Conservation (phyloP, 2,888 invertebrate species). For the Aporophyla lueneburgensis region DNA sequence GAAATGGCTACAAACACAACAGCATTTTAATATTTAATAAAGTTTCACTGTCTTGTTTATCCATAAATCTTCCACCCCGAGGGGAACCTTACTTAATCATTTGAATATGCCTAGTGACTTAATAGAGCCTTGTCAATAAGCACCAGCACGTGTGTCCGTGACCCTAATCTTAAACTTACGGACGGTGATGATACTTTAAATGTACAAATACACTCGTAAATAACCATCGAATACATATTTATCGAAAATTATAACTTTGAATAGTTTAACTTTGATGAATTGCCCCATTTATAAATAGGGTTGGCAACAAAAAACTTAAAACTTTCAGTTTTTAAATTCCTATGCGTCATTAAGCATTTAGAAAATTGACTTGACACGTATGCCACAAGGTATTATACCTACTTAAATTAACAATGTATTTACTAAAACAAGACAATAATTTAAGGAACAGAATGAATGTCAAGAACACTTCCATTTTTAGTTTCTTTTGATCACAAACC, state of each 20-base stretch:
- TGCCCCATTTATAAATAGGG: not conserved
- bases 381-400: not conserved
- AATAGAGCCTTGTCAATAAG: slow-evolving; percentile 25
- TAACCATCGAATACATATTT: slow-evolving; percentile 32
- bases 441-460: slow-evolving; percentile 1
- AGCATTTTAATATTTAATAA: not conserved
- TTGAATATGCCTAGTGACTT: slow-evolving; percentile 1
- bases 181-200: slow-evolving; percentile 2
- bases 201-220: slow-evolving; percentile 32
- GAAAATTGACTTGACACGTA: not conserved
- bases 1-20: not conserved
- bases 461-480: not conserved
- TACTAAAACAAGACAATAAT: slow-evolving; percentile 6
- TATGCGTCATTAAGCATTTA: not conserved
- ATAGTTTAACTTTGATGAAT: slow-evolving; percentile 19
- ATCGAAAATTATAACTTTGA: slow-evolving; percentile 23
- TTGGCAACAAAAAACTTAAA: not conserved
- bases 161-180: slow-evolving; percentile 14
- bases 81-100: not conserved
- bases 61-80: not conserved
- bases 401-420: not conserved
- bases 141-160: slow-evolving; percentile 20
- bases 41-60: too few relatives aligned
- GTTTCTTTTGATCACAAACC: not conserved
- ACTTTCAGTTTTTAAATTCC: not conserved